Percentiles rank a stretch among this genome's conserved stretches.
These are phyloP conservation scores for Sprattus sprattus DNA, from an alignment of 2,113 vertebrate genomes.

Conservation along the genomic window DNA sequence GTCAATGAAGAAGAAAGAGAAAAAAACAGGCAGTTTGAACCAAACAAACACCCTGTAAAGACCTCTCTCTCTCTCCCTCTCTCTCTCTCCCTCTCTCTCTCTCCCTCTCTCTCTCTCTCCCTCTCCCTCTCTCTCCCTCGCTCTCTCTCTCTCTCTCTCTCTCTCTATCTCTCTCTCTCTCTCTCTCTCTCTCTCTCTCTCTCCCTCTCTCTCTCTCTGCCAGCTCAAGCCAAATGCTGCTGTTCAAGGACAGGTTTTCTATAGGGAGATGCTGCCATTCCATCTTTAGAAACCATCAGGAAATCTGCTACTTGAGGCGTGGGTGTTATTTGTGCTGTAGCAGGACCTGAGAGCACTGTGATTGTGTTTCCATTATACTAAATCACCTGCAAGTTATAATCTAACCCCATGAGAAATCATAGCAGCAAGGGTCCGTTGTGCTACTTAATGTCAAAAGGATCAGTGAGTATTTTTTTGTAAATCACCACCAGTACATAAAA, in stretches of 20 bases:
- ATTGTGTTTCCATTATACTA: neutral
- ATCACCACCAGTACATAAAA: neutral
- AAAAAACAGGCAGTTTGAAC: neutral
- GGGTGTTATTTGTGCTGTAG: neutral
- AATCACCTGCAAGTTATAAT: neutral
- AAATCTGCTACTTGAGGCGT: neutral
- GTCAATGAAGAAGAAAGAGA: constrained; percentile 29
- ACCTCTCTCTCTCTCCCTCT: neutral
- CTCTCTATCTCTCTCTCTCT: neutral
- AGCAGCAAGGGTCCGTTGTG: neutral
- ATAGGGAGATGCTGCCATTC: neutral
- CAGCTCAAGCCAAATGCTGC: neutral
- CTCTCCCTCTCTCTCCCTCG: neutral
- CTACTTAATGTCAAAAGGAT: neutral
- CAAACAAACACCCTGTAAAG: neutral
- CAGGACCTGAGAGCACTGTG: neutral
- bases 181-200: neutral
- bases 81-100: neutral
- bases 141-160: neutral
- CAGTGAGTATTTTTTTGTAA: neutral
- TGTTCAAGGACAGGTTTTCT: constrained; percentile 18
- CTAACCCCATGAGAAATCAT: neutral
- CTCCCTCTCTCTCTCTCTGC: neutral
- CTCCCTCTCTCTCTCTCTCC: neutral
- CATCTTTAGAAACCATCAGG: constrained; percentile 5